These are phyloP conservation scores for Platycheirus albimanus DNA, from an alignment of 2,888 invertebrate species.

Conservation along the genomic window DNA sequence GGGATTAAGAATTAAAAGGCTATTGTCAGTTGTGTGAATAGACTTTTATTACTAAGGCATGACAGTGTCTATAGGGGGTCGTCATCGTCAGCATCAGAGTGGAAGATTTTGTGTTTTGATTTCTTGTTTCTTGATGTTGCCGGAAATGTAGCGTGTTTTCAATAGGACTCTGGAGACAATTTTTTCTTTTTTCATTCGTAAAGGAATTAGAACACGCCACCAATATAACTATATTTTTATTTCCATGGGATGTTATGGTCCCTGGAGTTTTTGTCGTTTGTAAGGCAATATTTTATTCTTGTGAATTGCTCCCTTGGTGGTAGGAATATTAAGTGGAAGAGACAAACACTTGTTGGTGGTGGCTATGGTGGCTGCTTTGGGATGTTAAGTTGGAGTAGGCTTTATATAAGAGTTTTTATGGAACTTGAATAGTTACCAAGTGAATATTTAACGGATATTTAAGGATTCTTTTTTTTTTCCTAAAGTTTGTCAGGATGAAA, in stretches of 20 bases:
- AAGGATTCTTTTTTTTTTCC: too few species aligned
- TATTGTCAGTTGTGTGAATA: constrained; percentile 31
- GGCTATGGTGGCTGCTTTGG: background rate
- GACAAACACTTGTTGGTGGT: constrained; percentile 10
- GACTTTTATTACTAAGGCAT: constrained; percentile 29
- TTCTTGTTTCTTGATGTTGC: constrained; percentile 10
- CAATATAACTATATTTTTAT: background rate
- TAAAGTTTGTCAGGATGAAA: too few species aligned
- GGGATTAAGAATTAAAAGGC: constrained; percentile 44
- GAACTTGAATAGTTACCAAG: too few species aligned
- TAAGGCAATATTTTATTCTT: constrained; percentile 8
- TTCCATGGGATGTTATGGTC: background rate
- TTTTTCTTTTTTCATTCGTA: constrained; percentile 3
- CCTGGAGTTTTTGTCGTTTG: background rate
- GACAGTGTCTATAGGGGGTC: background rate
- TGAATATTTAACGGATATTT: too few species aligned
- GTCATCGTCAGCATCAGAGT: background rate
- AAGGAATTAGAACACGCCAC: constrained; percentile 8
- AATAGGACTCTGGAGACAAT: constrained; percentile 22
- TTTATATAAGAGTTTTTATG: too few species aligned
- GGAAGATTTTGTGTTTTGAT: constrained; percentile 8
- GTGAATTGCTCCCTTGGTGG: background rate
- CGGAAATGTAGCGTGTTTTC: constrained; percentile 21
- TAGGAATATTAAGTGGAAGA: background rate
- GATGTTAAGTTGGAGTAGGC: background rate